Evolutionary conservation across 2,797 vertebrate genomes (phyloP).

Genomic region (Acanthurus lineatus): DNA sequence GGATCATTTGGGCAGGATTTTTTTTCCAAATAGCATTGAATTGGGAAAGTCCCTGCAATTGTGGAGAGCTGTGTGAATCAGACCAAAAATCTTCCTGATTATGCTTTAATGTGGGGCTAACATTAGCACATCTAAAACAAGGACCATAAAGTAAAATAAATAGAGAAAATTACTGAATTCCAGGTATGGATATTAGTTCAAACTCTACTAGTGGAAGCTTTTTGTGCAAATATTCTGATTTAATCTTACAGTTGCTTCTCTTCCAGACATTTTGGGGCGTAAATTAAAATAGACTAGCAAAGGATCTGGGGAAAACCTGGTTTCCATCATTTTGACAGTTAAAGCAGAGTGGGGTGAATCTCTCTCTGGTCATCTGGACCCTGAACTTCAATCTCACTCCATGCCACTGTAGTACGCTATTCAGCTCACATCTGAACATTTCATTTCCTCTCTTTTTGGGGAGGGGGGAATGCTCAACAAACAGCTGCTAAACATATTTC

Average conservation of each 20-base stretch:
- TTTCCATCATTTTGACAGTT: neutral
- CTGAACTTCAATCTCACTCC: slow-evolving; percentile 15
- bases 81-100: too few species aligned
- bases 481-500: slow-evolving; percentile 84
- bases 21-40: too few species aligned
- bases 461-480: slow-evolving; percentile 46
- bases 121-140: too few species aligned
- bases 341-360: slow-evolving; percentile 1
- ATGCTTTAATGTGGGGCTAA: too few species aligned
- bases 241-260: neutral
- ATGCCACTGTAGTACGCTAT: slow-evolving; percentile 12
- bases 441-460: slow-evolving; percentile 72
- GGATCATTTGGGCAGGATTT: too few species aligned
- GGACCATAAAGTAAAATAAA: too few species aligned
- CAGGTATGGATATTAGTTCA: too few species aligned
- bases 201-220: too few species aligned
- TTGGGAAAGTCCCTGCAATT: too few species aligned
- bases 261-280: neutral
- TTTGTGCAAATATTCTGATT: too few species aligned
- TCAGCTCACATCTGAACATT: slow-evolving; percentile 74
- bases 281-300: neutral
- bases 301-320: neutral
- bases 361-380: slow-evolving; percentile 28
- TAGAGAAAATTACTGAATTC: too few species aligned
- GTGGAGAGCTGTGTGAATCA: too few species aligned